Conservation (phyloP, 1,140 invertebrate genomes). For the Amphibalanus amphitrite region DNA sequence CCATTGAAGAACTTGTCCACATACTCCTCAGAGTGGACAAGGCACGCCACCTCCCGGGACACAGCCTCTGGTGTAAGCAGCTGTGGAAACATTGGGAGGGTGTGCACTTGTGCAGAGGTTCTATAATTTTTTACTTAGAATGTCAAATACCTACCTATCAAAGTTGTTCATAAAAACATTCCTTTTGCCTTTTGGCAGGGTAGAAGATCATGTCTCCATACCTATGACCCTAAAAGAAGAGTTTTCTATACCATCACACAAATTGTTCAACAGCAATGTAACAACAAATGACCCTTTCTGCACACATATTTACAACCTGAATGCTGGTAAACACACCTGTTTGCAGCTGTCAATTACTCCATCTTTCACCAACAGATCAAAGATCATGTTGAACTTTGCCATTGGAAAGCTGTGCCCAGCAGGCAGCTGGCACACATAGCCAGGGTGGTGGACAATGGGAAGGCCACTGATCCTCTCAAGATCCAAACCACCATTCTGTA, state of each 20-base stretch:
- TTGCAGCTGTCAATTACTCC: slow-evolving; percentile 21
- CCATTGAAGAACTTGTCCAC: slow-evolving; percentile 24
- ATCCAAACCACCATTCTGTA: neutral
- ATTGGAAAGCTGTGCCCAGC: slow-evolving; percentile 25
- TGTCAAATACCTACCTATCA: too few species aligned
- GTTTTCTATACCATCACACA: too few species aligned
- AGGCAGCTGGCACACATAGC: slow-evolving; percentile 24
- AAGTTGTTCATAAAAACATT: too few species aligned
- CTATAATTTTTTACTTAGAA: too few species aligned
- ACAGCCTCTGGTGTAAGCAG: slow-evolving; percentile 20
- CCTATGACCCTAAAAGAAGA: too few species aligned
- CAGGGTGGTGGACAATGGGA: slow-evolving; percentile 25
- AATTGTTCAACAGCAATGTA: too few species aligned
- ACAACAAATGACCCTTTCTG: too few species aligned
- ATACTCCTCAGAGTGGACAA: slow-evolving; percentile 22
- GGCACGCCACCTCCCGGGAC: slow-evolving; percentile 13
- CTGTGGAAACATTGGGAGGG: slow-evolving; percentile 11
- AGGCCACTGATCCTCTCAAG: slow-evolving; percentile 17
- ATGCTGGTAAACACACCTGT: too few species aligned
- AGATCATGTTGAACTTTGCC: slow-evolving; percentile 24
- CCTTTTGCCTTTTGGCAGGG: too few species aligned
- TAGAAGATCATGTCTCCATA: neutral
- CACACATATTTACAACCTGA: too few species aligned
- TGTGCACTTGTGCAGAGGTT: too few species aligned
- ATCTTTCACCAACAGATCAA: slow-evolving; percentile 21